Percentiles rank a stretch among this genome's conserved stretches.
These are phyloP conservation scores for Pelodytes ibericus DNA, from an alignment of 2,797 vertebrate species.

Conservation along the genomic window DNA sequence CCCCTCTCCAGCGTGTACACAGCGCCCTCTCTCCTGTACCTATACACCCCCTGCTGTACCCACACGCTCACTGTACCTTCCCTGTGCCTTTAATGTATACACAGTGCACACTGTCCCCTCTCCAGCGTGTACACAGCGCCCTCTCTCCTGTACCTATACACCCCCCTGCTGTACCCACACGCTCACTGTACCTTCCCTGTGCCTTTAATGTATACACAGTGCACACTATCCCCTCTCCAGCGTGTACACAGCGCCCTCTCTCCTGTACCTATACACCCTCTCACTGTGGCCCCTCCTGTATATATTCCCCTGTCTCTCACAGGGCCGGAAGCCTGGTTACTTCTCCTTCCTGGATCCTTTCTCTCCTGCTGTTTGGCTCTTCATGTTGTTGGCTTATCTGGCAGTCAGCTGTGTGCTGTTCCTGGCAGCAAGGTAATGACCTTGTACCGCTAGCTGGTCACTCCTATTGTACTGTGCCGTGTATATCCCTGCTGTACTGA, in stretches of 20 bases:
- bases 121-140: no score
- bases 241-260: not conserved
- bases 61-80: no score
- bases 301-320: slow-evolving; percentile 49
- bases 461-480: not conserved
- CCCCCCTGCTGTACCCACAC: no score
- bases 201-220: not conserved
- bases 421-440: slow-evolving; percentile 87
- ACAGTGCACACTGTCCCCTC: no score
- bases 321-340: slow-evolving; percentile 94
- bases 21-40: no score
- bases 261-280: slow-evolving; percentile 27
- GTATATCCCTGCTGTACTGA: slow-evolving; percentile 10
- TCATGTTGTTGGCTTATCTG: slow-evolving; percentile 94
- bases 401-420: slow-evolving; percentile 93
- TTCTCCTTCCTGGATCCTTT: slow-evolving; percentile 97
- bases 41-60: no score
- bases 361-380: slow-evolving; percentile 92
- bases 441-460: not conserved
- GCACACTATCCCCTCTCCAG: no score
- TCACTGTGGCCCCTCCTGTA: slow-evolving; percentile 51
- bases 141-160: no score
- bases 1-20: no score
- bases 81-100: no score
- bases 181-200: no score